Evolutionary conservation across 2,113 vertebrate species (phyloP).

Genomic region (Xenopus tropicalis): DNA sequence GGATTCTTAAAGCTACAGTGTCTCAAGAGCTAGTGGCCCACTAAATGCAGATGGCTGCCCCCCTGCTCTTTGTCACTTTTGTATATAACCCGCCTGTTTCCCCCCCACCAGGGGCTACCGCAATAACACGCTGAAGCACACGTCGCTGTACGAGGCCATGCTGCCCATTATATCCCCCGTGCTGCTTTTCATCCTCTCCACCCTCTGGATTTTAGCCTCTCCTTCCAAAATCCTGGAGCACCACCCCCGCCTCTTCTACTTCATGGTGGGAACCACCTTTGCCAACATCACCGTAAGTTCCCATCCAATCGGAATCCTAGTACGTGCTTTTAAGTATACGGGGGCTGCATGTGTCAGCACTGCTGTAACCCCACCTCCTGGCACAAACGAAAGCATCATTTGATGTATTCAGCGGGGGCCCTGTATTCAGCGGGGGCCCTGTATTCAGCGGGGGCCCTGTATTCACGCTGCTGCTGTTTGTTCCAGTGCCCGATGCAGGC

Average conservation of each 20-base stretch:
- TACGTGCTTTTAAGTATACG: too few relatives aligned
- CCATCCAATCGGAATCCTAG: not conserved
- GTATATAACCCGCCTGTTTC: not conserved
- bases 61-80: too few relatives aligned
- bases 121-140: slow-evolving; percentile 84
- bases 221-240: slow-evolving; percentile 77
- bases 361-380: too few relatives aligned
- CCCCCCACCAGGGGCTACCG: slow-evolving; percentile 74
- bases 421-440: too few relatives aligned
- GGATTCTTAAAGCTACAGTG: too few relatives aligned
- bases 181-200: slow-evolving; percentile 84
- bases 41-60: too few relatives aligned
- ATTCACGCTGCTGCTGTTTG: too few relatives aligned
- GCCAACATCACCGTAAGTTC: slow-evolving; percentile 89
- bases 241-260: slow-evolving; percentile 89
- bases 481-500: slow-evolving; percentile 84
- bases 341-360: too few relatives aligned
- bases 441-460: too few relatives aligned
- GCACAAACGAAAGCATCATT: too few relatives aligned
- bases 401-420: too few relatives aligned
- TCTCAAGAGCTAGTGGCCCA: too few relatives aligned
- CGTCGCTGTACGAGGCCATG: slow-evolving; percentile 81
- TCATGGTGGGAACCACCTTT: slow-evolving; percentile 95
- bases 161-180: slow-evolving; percentile 88
- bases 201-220: slow-evolving; percentile 79